Percentiles rank a stretch among this genome's conserved stretches.
These are phyloP conservation scores for Styela clava DNA, from an alignment of 23 tunicate genomes.

Conservation along the genomic window DNA sequence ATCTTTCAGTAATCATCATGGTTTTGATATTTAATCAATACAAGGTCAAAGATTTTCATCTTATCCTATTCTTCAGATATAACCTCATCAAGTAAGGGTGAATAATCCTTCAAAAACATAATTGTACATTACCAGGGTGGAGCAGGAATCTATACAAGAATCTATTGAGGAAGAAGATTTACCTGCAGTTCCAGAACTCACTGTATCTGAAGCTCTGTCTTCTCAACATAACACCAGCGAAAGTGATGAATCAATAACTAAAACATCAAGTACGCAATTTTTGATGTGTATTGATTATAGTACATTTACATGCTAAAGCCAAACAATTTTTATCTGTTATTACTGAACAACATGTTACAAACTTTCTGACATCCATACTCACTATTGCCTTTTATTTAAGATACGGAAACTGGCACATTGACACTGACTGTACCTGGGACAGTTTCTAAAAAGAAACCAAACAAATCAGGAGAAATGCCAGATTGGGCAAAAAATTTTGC, in stretches of 20 bases:
- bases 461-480: slow-evolving; percentile 52
- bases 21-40: too few species aligned
- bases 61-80: too few species aligned
- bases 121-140: slow-evolving; percentile 1
- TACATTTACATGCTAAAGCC: background rate
- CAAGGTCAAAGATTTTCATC: too few species aligned
- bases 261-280: background rate
- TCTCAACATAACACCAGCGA: background rate
- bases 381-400: background rate
- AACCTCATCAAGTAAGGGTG: too few species aligned
- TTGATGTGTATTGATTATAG: background rate
- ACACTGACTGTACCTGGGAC: slow-evolving; percentile 24
- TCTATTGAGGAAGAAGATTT: slow-evolving; percentile 11
- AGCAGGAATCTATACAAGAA: background rate
- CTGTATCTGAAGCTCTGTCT: slow-evolving; percentile 11
- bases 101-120: too few species aligned
- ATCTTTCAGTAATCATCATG: too few species aligned
- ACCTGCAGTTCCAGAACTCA: slow-evolving; percentile 2
- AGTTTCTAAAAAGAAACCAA: background rate
- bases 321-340: background rate
- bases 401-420: background rate
- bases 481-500: slow-evolving; percentile 91
- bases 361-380: too few species aligned
- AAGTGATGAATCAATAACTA: slow-evolving; percentile 13
- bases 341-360: too few species aligned